Conservation (phyloP, 2,797 vertebrate species). For the Acanthurus leucopareius region DNA sequence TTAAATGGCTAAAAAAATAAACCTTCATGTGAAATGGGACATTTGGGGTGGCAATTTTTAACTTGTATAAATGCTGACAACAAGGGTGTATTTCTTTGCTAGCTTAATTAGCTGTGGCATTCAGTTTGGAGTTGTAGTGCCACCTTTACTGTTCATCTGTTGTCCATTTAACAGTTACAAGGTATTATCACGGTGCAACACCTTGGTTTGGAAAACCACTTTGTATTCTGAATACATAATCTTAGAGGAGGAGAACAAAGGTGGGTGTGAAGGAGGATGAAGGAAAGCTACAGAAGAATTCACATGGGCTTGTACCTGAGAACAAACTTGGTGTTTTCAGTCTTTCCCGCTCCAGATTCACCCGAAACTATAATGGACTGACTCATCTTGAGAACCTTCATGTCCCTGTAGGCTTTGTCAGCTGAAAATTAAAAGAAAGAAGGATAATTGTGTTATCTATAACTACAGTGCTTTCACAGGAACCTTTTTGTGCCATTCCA, state of each 20-base stretch:
- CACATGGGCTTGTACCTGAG: constrained; percentile 86
- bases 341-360: constrained; percentile 99
- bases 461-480: too few relatives aligned
- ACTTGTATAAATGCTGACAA: too few relatives aligned
- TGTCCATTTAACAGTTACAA: neutral
- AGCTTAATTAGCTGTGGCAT: neutral
- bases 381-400: constrained; percentile 98
- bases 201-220: neutral
- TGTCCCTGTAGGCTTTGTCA: constrained; percentile 98
- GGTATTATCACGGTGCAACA: neutral
- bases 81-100: neutral
- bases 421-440: constrained; percentile 80
- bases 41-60: too few relatives aligned
- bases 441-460: neutral
- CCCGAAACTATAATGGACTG: constrained; percentile 99
- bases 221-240: neutral
- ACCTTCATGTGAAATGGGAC: too few relatives aligned
- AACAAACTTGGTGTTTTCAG: constrained; percentile 99
- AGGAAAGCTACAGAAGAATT: neutral
- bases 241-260: neutral
- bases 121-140: neutral
- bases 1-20: too few relatives aligned
- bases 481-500: too few relatives aligned
- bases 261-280: neutral
- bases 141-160: neutral